Base-by-base conservation (phyloP, 1,140 invertebrate species). In the Pemphigus obesinymphae region DNA sequence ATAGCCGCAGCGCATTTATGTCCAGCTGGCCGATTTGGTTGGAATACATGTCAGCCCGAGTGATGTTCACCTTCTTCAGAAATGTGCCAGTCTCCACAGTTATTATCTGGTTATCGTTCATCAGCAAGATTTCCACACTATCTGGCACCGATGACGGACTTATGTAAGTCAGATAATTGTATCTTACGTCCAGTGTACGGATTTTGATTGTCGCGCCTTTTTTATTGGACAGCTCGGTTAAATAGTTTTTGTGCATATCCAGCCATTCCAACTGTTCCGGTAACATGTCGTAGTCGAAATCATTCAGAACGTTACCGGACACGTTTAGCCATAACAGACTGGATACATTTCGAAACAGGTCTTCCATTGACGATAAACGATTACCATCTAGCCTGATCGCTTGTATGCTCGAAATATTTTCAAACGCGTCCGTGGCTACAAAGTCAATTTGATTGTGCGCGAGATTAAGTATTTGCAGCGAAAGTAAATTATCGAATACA, bases 231-330 rank as follows among this genome's bases (percentile, higher is more conserved):
- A 97, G 88, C 85, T 95, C 92, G 85, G 90, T 90, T 83, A 97
- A 92, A 85, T 93, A 91, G 88, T 97, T 97, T 85, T 93, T 92
- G 87, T 96, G 95, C 84, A 97, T 89, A 87, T 97, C 95, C 58
- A 97, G 88, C 94, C 95, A 96, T 84, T 95, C 92, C 82, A 97
- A 88, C 83, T 91, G 92, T 63, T 88, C 86, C 0, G 96, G 95
- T 68, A 97, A 91, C 80, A 96, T 89, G 20, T 92, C 91, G 87
- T 96, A 97, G 87, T 97, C 95, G 88, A 97, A 97, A 91, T 93
- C 93, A 85, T 94, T 90, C 84, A 97, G 89, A 85, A 92, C 91
- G 89, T 97, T 97, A 88, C 95, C 94, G 34, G 94, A 96, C 82
- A 97, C 92, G 88, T 97, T 97, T 34, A 97, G 88, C 94, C 94